Evolutionary conservation across 2,888 invertebrate species (phyloP).

Genomic region (Elegia similella): DNA sequence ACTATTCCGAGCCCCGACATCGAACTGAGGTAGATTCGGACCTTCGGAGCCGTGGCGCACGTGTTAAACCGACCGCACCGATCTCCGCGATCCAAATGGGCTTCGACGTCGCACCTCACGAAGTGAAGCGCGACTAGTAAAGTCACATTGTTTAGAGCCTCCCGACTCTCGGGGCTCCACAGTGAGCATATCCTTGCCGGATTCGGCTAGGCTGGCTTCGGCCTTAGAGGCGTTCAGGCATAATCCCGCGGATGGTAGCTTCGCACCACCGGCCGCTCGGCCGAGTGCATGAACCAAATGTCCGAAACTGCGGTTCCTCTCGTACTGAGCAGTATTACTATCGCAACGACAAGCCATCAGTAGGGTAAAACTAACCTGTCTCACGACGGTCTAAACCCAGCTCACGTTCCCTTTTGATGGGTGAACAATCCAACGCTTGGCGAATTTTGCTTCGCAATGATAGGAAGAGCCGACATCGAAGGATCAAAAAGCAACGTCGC

Average conservation of each 20-base stretch:
- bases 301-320: slow-evolving; percentile 83
- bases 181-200: slow-evolving; percentile 62
- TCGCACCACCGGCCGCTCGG: slow-evolving; percentile 84
- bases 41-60: slow-evolving; percentile 41
- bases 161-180: slow-evolving; percentile 64
- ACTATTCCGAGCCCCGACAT: slow-evolving; percentile 82
- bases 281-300: slow-evolving; percentile 83
- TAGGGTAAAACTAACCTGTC: slow-evolving; percentile 84
- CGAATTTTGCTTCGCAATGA: not conserved
- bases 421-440: slow-evolving; percentile 85
- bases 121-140: slow-evolving; percentile 47
- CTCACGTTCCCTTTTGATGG: slow-evolving; percentile 84
- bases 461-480: too few species aligned
- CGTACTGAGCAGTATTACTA: slow-evolving; percentile 79
- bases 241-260: slow-evolving; percentile 81
- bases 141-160: slow-evolving; percentile 72
- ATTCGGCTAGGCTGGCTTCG: slow-evolving; percentile 83
- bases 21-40: slow-evolving; percentile 52
- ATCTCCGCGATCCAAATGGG: slow-evolving; percentile 52
- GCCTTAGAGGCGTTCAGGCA: slow-evolving; percentile 83
- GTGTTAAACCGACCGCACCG: slow-evolving; percentile 47
- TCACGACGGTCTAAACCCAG: slow-evolving; percentile 85
- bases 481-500: too few species aligned
- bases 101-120: slow-evolving; percentile 56
- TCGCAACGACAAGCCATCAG: slow-evolving; percentile 78